Percentiles rank a stretch among this genome's conserved stretches.
These are phyloP conservation scores for Chelidonichthys spinosus DNA, from an alignment of 2,797 vertebrate genomes.

Conservation along the genomic window DNA sequence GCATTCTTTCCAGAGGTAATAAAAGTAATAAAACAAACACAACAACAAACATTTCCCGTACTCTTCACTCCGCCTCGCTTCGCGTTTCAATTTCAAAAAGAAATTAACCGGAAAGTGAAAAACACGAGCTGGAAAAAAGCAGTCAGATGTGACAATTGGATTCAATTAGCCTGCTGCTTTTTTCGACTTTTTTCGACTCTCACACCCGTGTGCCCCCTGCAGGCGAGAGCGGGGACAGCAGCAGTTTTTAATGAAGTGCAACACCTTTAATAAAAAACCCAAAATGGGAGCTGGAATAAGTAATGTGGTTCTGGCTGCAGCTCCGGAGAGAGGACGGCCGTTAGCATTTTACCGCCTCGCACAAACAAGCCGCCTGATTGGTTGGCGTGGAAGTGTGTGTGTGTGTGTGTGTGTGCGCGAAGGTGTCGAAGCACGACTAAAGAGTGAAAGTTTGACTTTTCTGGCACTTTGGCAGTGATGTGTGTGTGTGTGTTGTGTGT, in stretches of 20 bases:
- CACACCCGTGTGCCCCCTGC: not conserved
- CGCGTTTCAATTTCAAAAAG: constrained; percentile 55
- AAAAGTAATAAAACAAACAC: constrained; percentile 27
- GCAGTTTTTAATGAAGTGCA: constrained; percentile 61
- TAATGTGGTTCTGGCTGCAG: constrained; percentile 57
- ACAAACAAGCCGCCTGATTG: constrained; percentile 49
- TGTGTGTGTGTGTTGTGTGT: constrained; percentile 16
- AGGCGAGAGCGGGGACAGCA: constrained; percentile 44
- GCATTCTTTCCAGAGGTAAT: constrained; percentile 37
- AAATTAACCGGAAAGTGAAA: constrained; percentile 66
- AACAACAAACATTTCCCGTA: constrained; percentile 24
- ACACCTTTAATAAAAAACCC: constrained; percentile 52
- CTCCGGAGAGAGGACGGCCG: constrained; percentile 47
- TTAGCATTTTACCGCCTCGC: constrained; percentile 54
- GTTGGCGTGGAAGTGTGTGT: constrained; percentile 36
- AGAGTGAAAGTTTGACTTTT: constrained; percentile 38
- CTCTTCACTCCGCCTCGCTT: constrained; percentile 23
- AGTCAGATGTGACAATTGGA: constrained; percentile 67
- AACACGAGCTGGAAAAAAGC: constrained; percentile 51
- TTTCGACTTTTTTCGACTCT: constrained; percentile 31
- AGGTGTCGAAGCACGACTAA: constrained; percentile 6
- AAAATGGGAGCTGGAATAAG: not conserved
- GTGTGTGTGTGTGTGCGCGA: constrained; percentile 4
- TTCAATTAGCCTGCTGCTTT: constrained; percentile 72
- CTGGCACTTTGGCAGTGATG: constrained; percentile 15